phyloP scores from a whole-genome alignment of 2,797 vertebrate species.

The Myotis daubentonii region DNA sequence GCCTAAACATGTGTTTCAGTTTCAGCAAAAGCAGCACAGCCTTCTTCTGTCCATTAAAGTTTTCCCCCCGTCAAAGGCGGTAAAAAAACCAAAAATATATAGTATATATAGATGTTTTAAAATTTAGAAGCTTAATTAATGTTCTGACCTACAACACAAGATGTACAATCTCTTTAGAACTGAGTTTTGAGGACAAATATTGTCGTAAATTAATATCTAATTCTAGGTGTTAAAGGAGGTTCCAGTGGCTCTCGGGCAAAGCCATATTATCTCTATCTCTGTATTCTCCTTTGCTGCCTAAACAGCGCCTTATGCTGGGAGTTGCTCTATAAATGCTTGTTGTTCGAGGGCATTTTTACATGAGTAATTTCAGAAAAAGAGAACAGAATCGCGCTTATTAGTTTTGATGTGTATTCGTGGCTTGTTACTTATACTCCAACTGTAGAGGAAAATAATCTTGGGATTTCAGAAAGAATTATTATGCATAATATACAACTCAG shows the following conservation, averaged over 20 bases:
- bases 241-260: background rate
- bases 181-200: conserved; percentile 53
- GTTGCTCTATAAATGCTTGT: background rate
- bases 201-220: background rate
- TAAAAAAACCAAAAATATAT: background rate
- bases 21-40: conserved; percentile 9
- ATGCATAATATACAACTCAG: background rate
- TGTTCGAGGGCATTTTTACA: background rate
- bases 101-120: conserved; percentile 34
- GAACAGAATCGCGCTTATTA: background rate
- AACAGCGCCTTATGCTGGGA: background rate
- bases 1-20: background rate
- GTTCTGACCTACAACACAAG: conserved; percentile 12
- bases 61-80: background rate
- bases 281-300: background rate
- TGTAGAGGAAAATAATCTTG: conserved; percentile 16
- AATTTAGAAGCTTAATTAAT: conserved; percentile 62
- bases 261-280: background rate
- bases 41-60: background rate
- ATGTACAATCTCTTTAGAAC: conserved; percentile 1
- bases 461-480: conserved; percentile 26
- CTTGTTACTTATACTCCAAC: conserved; percentile 54
- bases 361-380: conserved; percentile 44
- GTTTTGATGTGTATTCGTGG: background rate
- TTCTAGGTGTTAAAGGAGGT: background rate